phyloP scores from a whole-genome alignment of 2,113 vertebrate genomes.

The Myrmophylax atrothorax region DNA sequence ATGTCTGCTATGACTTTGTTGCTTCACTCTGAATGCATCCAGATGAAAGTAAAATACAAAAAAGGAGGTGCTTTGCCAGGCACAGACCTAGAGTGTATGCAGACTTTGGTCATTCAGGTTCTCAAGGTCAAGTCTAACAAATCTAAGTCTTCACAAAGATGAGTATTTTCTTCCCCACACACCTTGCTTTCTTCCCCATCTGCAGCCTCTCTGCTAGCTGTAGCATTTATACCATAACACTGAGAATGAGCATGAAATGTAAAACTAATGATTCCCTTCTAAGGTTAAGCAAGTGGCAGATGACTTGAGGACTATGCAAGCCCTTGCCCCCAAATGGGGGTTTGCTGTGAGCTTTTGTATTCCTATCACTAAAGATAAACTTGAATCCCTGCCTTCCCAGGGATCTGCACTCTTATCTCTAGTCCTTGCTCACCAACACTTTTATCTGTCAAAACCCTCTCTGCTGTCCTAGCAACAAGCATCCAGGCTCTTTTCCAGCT shows the following conservation, averaged over 20 bases:
- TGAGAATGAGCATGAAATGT: neutral
- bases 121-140: neutral
- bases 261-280: neutral
- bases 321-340: neutral
- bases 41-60: neutral
- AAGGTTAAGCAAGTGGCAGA: neutral
- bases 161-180: neutral
- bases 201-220: neutral
- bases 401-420: constrained; percentile 25
- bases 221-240: neutral
- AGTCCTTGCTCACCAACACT: neutral
- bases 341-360: neutral
- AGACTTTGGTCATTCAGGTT: neutral
- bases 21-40: neutral
- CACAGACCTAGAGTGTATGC: neutral
- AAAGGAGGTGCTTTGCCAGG: neutral
- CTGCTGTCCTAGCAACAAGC: constrained; percentile 31
- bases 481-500: constrained; percentile 48
- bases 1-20: neutral
- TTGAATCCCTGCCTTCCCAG: constrained; percentile 25
- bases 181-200: neutral
- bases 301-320: neutral
- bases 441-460: constrained; percentile 50
- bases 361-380: constrained; percentile 29
- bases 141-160: neutral